Conservation (phyloP, 2,797 vertebrate species). For the Gobio occitaniae region DNA sequence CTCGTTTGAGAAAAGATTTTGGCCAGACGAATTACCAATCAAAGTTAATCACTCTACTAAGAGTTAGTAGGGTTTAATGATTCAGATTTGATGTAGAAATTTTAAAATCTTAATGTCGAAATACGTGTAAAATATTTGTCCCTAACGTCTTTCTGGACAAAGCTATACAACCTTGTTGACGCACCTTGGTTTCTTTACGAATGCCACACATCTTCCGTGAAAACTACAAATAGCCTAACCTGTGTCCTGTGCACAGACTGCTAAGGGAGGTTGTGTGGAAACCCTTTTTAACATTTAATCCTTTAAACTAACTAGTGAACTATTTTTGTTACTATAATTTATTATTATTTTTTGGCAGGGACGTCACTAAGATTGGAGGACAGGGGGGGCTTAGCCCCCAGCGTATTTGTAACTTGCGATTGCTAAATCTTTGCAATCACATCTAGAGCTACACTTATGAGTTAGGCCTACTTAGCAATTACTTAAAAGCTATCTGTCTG, state of each 20-base stretch:
- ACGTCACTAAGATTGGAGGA: too few species aligned
- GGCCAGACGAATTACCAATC: neutral
- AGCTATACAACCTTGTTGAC: neutral
- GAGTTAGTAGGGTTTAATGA: neutral
- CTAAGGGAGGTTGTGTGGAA: constrained; percentile 23
- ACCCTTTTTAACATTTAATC: neutral
- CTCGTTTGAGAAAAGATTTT: neutral
- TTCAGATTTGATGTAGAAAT: neutral
- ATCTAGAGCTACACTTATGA: too few species aligned
- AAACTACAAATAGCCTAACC: neutral
- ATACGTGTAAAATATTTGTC: neutral
- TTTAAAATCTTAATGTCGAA: neutral
- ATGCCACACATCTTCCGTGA: neutral
- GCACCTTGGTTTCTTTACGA: neutral
- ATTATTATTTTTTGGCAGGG: too few species aligned
- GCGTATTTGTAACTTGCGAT: too few species aligned
- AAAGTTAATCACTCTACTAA: neutral
- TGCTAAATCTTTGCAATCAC: too few species aligned
- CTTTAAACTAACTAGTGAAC: neutral
- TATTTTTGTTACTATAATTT: neutral
- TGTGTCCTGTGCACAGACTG: constrained; percentile 10
- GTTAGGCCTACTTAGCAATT: too few species aligned
- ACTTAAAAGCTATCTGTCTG: too few species aligned
- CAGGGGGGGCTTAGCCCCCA: too few species aligned
- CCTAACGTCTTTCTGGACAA: neutral